phyloP scores from a whole-genome alignment of 2,797 vertebrate genomes.

The Sciaenops ocellatus region DNA sequence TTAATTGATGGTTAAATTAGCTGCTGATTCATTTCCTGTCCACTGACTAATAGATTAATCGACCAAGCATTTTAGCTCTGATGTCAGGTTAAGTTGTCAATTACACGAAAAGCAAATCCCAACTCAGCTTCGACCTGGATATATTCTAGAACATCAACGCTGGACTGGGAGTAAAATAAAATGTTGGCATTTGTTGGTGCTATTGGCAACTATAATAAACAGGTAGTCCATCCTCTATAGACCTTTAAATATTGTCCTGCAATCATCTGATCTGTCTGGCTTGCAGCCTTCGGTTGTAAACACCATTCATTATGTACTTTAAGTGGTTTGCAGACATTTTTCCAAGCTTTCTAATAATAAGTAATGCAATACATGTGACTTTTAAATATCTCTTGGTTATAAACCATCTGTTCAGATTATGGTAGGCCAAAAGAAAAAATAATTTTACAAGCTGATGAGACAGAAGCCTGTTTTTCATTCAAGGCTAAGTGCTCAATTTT shows the following conservation, averaged over 20 bases:
- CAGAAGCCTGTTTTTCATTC: neutral
- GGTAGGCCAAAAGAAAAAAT: neutral
- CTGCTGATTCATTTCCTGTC: neutral
- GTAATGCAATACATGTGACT: neutral
- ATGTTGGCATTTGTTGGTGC: neutral
- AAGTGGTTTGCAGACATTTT: neutral
- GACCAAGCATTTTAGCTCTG: neutral
- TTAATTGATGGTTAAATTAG: neutral
- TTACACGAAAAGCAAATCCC: neutral
- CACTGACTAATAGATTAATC: neutral
- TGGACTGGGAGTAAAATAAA: neutral
- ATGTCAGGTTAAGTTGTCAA: neutral
- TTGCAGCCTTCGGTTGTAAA: neutral
- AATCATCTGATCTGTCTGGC: neutral
- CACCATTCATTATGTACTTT: neutral
- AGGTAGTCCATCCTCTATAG: neutral
- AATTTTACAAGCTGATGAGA: neutral
- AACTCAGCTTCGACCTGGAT: neutral
- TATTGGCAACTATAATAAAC: neutral
- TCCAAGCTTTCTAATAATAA: neutral
- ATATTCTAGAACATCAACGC: neutral
- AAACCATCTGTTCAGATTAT: constrained; percentile 10
- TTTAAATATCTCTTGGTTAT: neutral
- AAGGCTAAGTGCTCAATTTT: neutral
- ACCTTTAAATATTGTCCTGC: neutral